Percentiles rank a stretch among this genome's conserved stretches.
Evolutionary conservation across 2,888 invertebrate genomes (phyloP).

Genomic region (Achlya flavicornis): DNA sequence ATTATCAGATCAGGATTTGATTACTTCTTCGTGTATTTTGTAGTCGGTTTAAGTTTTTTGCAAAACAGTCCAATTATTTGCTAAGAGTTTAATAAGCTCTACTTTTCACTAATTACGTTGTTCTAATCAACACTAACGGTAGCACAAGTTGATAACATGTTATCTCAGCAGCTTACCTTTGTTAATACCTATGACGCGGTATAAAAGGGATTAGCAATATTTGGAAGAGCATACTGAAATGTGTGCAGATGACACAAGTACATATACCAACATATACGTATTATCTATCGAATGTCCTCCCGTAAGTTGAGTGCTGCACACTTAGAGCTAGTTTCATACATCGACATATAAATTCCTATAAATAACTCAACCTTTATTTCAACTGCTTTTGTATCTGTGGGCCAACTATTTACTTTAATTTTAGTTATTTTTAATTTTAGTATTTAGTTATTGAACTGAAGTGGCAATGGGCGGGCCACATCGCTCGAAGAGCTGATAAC

Average conservation of each 20-base stretch:
- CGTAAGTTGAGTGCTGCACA: background rate
- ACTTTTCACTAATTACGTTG: background rate
- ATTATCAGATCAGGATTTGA: too few species aligned
- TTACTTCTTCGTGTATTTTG: too few species aligned
- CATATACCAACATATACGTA: background rate
- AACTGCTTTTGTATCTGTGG: too few species aligned
- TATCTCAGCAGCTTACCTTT: constrained; percentile 18
- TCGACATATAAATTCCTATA: too few species aligned
- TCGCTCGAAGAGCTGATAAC: too few species aligned
- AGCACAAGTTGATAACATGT: constrained; percentile 22
- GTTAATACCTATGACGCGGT: constrained; percentile 2
- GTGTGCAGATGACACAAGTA: constrained; percentile 15
- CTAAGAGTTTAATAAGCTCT: background rate
- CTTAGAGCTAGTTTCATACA: background rate
- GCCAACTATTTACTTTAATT: too few species aligned
- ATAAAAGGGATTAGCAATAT: background rate
- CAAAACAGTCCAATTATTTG: too few species aligned
- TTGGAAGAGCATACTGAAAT: constrained; percentile 28
- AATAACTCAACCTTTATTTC: too few species aligned
- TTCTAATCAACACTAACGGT: constrained; percentile 17
- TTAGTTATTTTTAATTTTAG: too few species aligned
- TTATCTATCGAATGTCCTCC: background rate
- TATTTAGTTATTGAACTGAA: too few species aligned
- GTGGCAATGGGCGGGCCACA: too few species aligned
- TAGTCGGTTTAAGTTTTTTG: too few species aligned